Conservation (phyloP, 2,888 invertebrate genomes). For the Neocrepidodera transversa region DNA sequence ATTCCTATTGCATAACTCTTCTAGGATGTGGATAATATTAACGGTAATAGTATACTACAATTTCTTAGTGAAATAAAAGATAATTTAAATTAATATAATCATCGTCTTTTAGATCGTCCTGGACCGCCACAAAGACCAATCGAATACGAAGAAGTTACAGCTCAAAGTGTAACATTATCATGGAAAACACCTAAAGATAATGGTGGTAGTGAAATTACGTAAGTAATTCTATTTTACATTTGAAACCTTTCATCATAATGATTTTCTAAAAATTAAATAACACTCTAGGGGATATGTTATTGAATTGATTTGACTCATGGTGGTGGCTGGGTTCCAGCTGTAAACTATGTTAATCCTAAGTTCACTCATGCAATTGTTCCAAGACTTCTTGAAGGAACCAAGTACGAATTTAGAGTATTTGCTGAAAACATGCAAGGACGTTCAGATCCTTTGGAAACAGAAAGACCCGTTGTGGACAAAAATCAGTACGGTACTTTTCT, state of each 20-base stretch:
- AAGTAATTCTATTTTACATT: conserved; percentile 53
- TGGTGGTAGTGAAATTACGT: conserved; percentile 92
- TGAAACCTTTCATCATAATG: too few species aligned
- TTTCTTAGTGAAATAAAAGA: not conserved
- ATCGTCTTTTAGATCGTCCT: conserved; percentile 71
- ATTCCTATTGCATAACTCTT: conserved; percentile 8
- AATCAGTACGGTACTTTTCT: conserved; percentile 81
- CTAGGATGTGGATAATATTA: conserved; percentile 8
- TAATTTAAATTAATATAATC: conserved; percentile 23
- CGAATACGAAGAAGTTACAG: conserved; percentile 93
- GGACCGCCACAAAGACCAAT: conserved; percentile 90
- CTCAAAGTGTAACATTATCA: conserved; percentile 90
- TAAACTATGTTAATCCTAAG: conserved; percentile 89
- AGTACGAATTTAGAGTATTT: conserved; percentile 94
- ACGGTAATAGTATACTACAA: conserved; percentile 5
- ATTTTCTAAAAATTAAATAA: too few species aligned
- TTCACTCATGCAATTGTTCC: conserved; percentile 88
- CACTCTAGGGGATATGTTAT: conserved; percentile 81
- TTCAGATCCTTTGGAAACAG: conserved; percentile 88
- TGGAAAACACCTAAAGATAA: conserved; percentile 97
- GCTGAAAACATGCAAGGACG: conserved; percentile 96
- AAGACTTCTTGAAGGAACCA: conserved; percentile 89
- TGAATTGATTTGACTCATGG: conserved; percentile 92
- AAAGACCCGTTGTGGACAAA: conserved; percentile 85
- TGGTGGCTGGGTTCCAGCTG: conserved; percentile 96